A percentile compares a stretch with the other conserved stretches of the same genome.
These are phyloP conservation scores for Ormyrus nitidulus DNA, from an alignment of 2,888 invertebrate species.

Conservation along the genomic window DNA sequence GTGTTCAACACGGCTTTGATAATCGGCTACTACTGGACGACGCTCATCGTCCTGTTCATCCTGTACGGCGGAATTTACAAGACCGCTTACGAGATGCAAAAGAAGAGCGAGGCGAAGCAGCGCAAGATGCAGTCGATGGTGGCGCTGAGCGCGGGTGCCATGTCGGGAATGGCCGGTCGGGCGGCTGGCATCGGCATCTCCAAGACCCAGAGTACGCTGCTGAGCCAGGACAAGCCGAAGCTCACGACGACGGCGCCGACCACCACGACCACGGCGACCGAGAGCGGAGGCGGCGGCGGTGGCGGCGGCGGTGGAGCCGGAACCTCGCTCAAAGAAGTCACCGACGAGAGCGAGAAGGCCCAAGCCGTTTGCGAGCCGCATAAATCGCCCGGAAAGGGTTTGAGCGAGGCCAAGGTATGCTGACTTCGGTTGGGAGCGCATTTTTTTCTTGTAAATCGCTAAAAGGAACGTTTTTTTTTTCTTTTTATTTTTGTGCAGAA, in stretches of 20 bases:
- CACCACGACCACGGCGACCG: conserved; percentile 78
- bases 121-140: conserved; percentile 97
- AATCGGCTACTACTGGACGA: conserved; percentile 98
- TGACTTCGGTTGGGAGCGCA: background rate
- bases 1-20: conserved; percentile 98
- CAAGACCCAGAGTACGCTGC: conserved; percentile 82
- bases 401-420: conserved; percentile 50
- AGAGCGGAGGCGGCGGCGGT: conserved; percentile 48
- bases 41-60: conserved; percentile 94
- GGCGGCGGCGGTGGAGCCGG: conserved; percentile 58
- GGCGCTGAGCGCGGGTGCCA: conserved; percentile 90
- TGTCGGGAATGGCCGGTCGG: conserved; percentile 92
- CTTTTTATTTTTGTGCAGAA: conserved; percentile 42
- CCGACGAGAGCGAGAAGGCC: conserved; percentile 49
- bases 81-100: conserved; percentile 98
- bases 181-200: conserved; percentile 91
- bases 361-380: conserved; percentile 17
- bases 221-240: conserved; percentile 85
- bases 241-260: conserved; percentile 69
- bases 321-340: conserved; percentile 67
- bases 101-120: conserved; percentile 96
- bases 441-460: too few species aligned
- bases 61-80: conserved; percentile 98
- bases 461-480: too few species aligned
- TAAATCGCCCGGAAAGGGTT: conserved; percentile 1